A percentile compares a stretch with the other conserved stretches of the same genome.
phyloP scores from a whole-genome alignment of 2,797 vertebrate species.

The Phrynocephalus vlangalii region DNA sequence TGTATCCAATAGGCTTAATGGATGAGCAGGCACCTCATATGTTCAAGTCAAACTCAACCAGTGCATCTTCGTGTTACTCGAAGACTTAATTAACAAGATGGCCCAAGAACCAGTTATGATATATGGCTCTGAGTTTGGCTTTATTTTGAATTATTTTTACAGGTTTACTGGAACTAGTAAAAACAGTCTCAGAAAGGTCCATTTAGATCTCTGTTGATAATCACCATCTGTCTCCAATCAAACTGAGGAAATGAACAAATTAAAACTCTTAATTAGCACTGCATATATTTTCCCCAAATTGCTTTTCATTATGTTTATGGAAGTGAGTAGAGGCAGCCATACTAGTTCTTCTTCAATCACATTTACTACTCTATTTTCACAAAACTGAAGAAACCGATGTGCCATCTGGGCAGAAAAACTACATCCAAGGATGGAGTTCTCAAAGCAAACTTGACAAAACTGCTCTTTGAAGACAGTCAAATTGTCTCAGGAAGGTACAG shows the following conservation, averaged over 20 bases:
- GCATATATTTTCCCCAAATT: slow-evolving; percentile 70
- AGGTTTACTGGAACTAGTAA: slow-evolving; percentile 68
- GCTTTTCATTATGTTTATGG: slow-evolving; percentile 66
- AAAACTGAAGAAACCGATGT: slow-evolving; percentile 27
- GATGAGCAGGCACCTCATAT: background rate
- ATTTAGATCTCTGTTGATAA: slow-evolving; percentile 71
- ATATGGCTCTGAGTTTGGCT: slow-evolving; percentile 19
- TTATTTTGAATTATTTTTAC: slow-evolving; percentile 58
- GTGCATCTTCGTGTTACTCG: background rate
- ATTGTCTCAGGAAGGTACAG: background rate
- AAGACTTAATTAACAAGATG: slow-evolving; percentile 9
- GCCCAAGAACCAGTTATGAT: slow-evolving; percentile 1
- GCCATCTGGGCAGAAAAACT: slow-evolving; percentile 54
- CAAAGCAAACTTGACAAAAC: slow-evolving; percentile 36
- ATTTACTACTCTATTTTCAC: slow-evolving; percentile 56
- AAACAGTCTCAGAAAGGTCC: slow-evolving; percentile 63
- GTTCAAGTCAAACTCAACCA: background rate
- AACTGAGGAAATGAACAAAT: slow-evolving; percentile 73
- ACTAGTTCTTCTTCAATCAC: slow-evolving; percentile 59
- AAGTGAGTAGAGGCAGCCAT: slow-evolving; percentile 61
- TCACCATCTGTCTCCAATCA: slow-evolving; percentile 75
- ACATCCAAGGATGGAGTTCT: slow-evolving; percentile 19
- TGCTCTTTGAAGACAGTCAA: background rate
- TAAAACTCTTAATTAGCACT: slow-evolving; percentile 76
- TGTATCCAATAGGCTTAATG: background rate